phyloP scores from a whole-genome alignment of 1,140 invertebrate species.

The Dendroctonus ponderosae region DNA sequence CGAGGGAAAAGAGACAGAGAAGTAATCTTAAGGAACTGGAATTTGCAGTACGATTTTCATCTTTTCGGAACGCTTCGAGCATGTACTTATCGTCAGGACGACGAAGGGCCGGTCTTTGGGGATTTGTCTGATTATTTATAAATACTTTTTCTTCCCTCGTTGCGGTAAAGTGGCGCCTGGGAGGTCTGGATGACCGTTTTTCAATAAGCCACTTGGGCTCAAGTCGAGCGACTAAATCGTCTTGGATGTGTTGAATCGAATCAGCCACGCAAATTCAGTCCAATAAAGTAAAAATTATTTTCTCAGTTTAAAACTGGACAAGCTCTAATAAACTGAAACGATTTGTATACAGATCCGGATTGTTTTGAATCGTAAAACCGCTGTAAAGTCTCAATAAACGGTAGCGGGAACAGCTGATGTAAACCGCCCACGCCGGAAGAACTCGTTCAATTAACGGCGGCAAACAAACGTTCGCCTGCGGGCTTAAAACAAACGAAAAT shows the following conservation, averaged over 20 bases:
- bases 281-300: no score
- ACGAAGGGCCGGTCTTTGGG: no score
- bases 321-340: no score
- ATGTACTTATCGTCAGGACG: constrained; percentile 38
- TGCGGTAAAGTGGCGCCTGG: no score
- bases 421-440: constrained; percentile 14
- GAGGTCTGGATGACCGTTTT: no score
- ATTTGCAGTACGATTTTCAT: constrained; percentile 48
- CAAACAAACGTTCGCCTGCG: constrained; percentile 10
- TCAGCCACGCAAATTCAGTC: no score
- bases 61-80: constrained; percentile 48
- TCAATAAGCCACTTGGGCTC: no score
- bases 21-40: constrained; percentile 47
- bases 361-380: constrained; percentile 6
- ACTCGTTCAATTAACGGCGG: constrained; percentile 10
- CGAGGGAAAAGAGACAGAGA: constrained; percentile 33
- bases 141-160: no score
- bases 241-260: no score
- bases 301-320: no score
- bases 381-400: constrained; percentile 11
- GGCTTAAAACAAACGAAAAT: constrained; percentile 12
- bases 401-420: constrained; percentile 3
- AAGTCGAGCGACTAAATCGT: no score
- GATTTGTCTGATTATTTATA: no score
- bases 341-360: background rate